Base-by-base conservation (phyloP, 2,113 vertebrate genomes). In the Nymphicus hollandicus region DNA sequence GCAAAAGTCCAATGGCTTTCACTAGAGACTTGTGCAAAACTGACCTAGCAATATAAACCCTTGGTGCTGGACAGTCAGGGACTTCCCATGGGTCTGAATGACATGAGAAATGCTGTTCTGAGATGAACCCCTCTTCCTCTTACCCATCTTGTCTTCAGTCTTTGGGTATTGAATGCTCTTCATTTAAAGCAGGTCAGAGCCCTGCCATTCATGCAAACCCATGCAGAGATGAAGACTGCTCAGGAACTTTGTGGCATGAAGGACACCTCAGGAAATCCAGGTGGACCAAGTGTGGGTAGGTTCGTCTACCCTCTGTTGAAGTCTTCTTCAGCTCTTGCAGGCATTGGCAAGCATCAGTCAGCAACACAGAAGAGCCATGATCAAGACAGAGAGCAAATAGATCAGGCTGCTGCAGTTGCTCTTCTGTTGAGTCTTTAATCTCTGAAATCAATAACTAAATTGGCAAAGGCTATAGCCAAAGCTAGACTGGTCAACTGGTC, bases 71-170 rank as follows among this genome's bases (percentile, higher is more conserved):
- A 35, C 78, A 39, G 29, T 43, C 68, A 72, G 93, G 82, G 91
- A 64, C 53, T 87, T 97, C 96, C 95, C 93, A 35, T 35, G 80
- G 61, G 71, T 33, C 82, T 0, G 0, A 79, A 23, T 92, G 88
- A 93, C 77, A 91, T 2, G 19, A 92, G 80, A 93, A 91, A 94
- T 44, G 68, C 12, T 96, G 64, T 90, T 94, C 68, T 65, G 27
- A 90, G 46, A 88, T 46, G 47, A 49, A 46, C 53, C 9, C 11
- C 44, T 84, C 79, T 95, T 97, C 92, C 95, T 91, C 92, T 94
- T 93, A 86, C 22, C 65, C 52, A 44, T 70, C 43, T 8, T 83
- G 31, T 66, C 64, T 65, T 72, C 46, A 35, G 29, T 43, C 50
- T 56, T 64, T 76, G 76, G 52, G n/a, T 60, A 64, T 37, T 79